A percentile compares a stretch with the other conserved stretches of the same genome.
These are phyloP conservation scores for Ischnura elegans DNA, from an alignment of 2,888 invertebrate species.

Conservation along the genomic window DNA sequence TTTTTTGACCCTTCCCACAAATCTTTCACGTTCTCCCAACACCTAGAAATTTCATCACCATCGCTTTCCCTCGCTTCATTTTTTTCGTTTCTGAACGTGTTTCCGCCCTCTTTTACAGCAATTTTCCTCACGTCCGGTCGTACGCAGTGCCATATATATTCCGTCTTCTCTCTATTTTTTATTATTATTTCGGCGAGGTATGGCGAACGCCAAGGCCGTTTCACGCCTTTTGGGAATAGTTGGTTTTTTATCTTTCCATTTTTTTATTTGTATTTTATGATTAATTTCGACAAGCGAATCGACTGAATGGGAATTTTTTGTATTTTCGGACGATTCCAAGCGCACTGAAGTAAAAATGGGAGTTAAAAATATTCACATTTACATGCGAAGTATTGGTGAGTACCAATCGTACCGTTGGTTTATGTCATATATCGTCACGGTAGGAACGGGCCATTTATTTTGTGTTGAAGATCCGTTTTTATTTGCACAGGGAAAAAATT, in stretches of 20 bases:
- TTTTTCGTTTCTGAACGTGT: neutral
- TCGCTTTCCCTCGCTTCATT: neutral
- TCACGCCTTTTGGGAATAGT: neutral
- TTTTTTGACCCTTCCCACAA: neutral
- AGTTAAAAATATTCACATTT: too few species aligned
- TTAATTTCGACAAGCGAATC: slow-evolving; percentile 3
- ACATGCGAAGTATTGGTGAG: too few species aligned
- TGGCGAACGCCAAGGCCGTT: neutral
- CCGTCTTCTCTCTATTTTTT: neutral
- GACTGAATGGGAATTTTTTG: neutral
- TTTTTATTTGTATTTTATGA: neutral
- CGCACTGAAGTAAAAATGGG: too few species aligned
- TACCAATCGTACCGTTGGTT: too few species aligned
- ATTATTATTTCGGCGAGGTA: neutral
- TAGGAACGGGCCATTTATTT: too few species aligned
- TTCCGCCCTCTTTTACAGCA: neutral
- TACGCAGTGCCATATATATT: neutral
- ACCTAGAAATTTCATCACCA: neutral
- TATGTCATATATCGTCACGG: too few species aligned
- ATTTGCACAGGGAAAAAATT: too few species aligned
- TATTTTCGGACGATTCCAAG: neutral
- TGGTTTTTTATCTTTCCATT: neutral
- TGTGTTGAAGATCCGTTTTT: too few species aligned
- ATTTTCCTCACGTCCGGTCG: neutral
- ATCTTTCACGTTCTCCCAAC: neutral